Evolutionary conservation across 1,140 invertebrate species (phyloP), one percentile per base, ranked within the genome.

Genomic region (Anastatus disparis): DNA sequence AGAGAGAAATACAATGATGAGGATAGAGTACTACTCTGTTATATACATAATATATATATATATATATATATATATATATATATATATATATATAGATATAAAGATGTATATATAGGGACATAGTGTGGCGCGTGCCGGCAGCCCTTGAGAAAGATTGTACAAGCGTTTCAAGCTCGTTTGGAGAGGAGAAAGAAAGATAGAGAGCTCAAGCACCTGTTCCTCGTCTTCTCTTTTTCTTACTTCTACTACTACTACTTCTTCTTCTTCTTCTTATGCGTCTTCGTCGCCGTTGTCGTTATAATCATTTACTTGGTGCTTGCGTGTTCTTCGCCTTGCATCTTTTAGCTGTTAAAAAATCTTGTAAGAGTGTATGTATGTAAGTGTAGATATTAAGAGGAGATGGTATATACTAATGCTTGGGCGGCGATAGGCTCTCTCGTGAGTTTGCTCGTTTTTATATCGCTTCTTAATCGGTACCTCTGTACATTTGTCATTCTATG

Each of bases 211-310:
- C 59, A 46, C 48, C 63, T 66, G 46, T 63, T 69, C 58, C 71
- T 64, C 69, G 59, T 75, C 73, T 75, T 75, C 73, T 71, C 74
- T 71, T 74, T 77, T 75, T 77, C 74, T 63, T 67, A 22, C 59
- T 42, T 64, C 71, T 52, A 63, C 68, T 59, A 17, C 46, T 29
- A 48, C 2, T 29, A 20, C 26, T 46, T n/a, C 56, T 42, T 22
- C 38, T 27, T 27, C 15, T 26, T 40, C 48, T 38, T 59, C 61
- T 8, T 62, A 27, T 35, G 52, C 48, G n/a, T 40, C 29, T 13
- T 53, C 31, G 15, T 3, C n/a, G 9, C 0, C 27, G 10, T 17
- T 13, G 0, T 38, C 20, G 26, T 13, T 7, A 13, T n/a, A n/a
- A 24, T 55, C 46, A n/a, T 13, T 22, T 9, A 3, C 15, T 29